Evolutionary conservation across 23 tunicate genomes (phyloP).

Genomic region (Ascidia mentula): DNA sequence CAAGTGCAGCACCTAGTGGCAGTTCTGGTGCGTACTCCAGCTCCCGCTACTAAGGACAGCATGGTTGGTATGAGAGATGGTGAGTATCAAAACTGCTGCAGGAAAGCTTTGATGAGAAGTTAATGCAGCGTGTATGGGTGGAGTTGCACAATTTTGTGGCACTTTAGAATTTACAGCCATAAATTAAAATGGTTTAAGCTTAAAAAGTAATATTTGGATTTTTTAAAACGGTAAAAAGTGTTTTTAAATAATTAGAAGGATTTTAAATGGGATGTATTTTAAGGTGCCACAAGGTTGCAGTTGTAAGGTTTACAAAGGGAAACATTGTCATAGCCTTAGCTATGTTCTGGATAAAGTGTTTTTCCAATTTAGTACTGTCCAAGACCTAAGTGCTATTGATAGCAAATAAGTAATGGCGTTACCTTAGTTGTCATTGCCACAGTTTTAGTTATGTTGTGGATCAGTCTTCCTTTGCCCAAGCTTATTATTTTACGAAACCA

Average conservation of each 20-base stretch:
- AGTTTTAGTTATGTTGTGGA: neutral
- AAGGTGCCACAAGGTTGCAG: neutral
- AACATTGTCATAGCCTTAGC: neutral
- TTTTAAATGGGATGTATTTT: neutral
- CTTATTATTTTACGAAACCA: too few species aligned
- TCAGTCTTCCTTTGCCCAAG: too few species aligned
- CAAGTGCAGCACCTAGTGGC: constrained; percentile 55
- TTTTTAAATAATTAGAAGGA: neutral
- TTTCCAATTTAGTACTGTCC: too few species aligned
- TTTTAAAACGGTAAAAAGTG: neutral
- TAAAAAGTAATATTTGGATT: neutral
- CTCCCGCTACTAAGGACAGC: constrained; percentile 31
- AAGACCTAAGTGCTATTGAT: neutral
- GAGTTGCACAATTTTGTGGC: neutral
- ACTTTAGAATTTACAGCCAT: neutral
- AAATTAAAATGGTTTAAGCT: too few species aligned
- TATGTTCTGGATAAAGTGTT: too few species aligned
- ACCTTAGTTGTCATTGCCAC: too few species aligned
- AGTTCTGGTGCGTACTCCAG: constrained; percentile 57
- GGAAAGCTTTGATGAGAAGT: neutral
- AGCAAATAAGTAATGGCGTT: neutral
- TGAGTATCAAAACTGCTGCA: neutral
- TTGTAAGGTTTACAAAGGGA: neutral
- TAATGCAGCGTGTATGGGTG: neutral
- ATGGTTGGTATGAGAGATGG: neutral